Evolutionary conservation across 1,140 invertebrate genomes (phyloP).

Genomic region (Metaphire vulgaris): DNA sequence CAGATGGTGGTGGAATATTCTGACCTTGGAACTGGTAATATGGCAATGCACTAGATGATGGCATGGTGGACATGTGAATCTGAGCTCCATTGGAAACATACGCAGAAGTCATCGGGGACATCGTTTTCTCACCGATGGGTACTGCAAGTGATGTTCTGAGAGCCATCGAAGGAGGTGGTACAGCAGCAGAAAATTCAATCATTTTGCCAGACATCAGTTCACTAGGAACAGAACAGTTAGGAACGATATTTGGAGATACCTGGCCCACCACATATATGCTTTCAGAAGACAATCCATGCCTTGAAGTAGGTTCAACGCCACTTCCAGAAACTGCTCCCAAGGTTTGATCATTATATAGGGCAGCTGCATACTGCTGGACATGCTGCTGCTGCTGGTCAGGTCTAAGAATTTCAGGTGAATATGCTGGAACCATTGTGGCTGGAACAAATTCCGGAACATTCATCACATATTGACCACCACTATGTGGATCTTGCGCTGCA

Average conservation of each 20-base stretch:
- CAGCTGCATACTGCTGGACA: too few relatives aligned
- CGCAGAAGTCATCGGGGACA: background rate
- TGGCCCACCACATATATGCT: background rate
- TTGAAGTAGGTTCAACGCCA: background rate
- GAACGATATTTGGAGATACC: too few relatives aligned
- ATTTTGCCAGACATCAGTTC: background rate
- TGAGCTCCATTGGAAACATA: background rate
- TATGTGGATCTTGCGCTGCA: background rate
- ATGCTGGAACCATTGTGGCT: too few relatives aligned
- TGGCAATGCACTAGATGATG: background rate
- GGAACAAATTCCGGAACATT: background rate
- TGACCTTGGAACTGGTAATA: background rate
- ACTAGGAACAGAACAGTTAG: background rate
- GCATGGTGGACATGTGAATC: background rate
- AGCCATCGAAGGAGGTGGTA: background rate
- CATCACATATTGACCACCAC: background rate
- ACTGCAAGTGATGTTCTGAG: background rate
- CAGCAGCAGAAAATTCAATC: background rate
- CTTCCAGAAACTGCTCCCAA: background rate
- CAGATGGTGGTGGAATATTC: background rate
- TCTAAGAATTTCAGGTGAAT: too few relatives aligned
- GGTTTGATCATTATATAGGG: too few relatives aligned
- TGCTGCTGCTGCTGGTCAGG: too few relatives aligned
- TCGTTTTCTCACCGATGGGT: background rate
- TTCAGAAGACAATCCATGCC: background rate